phyloP scores from a whole-genome alignment of 64 coral and sea anemone genomes.

The Astreopora myriophthalma region DNA sequence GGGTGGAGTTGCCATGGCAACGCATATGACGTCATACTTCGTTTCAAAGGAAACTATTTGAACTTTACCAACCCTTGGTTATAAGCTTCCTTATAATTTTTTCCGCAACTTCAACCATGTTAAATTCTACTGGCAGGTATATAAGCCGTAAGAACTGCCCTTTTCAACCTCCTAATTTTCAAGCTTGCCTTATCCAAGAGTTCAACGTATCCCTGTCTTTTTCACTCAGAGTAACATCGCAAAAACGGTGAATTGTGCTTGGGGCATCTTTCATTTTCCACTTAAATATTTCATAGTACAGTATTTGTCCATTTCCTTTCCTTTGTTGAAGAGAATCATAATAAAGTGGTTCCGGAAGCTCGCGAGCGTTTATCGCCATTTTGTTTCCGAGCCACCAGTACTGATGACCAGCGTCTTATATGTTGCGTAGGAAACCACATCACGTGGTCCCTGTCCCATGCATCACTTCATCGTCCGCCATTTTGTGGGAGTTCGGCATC shows the following conservation, averaged over 20 bases:
- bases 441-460: neutral
- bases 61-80: too few relatives aligned
- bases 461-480: neutral
- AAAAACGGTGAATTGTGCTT: constrained; percentile 73
- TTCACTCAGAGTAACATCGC: constrained; percentile 41
- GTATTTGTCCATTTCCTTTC: constrained; percentile 11
- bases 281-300: constrained; percentile 80
- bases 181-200: constrained; percentile 69
- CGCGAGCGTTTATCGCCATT: neutral
- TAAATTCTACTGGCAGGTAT: too few relatives aligned
- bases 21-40: too few relatives aligned
- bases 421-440: neutral
- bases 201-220: constrained; percentile 53
- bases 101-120: too few relatives aligned
- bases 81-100: too few relatives aligned
- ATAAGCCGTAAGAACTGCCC: too few relatives aligned
- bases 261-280: constrained; percentile 90
- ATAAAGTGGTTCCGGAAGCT: neutral
- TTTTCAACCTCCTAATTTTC: neutral
- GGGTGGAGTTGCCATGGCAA: too few relatives aligned
- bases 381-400: neutral
- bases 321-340: neutral
- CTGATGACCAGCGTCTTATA: neutral
- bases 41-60: too few relatives aligned
- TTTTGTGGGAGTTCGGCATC: neutral